Base-by-base conservation (phyloP, 2,888 invertebrate species). In the Hermaeophaga mercurialis region DNA sequence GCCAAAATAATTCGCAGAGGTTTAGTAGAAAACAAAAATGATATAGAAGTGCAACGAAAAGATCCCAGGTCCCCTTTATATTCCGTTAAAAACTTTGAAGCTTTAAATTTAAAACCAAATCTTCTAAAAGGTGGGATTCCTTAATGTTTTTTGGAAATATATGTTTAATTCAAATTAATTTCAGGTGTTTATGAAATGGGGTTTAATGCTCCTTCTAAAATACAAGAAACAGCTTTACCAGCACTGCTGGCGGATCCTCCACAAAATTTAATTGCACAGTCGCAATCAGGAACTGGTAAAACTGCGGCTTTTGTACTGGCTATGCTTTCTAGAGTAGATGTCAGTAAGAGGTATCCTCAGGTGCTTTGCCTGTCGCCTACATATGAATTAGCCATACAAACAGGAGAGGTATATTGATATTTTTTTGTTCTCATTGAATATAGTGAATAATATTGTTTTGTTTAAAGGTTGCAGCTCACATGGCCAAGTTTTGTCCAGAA, bases 241-340 rank as follows among this genome's bases (percentile, higher is more conserved):
- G 90, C 94, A 9, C 81, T 99, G 17, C 79, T 99, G 33, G 95
- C 95, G 33, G 91, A 95, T 78, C 96, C 96, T 7, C 96, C 96
- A 17, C 92, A 94, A 76, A 99, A 99, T 79, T 90, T 99, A 88
- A 98, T 99, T 70, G 99, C 99, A 1, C 99, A 99, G 78, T 95
- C 96, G 53, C 99, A 99, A 75, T 96, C 96, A 39, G 99, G 99
- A 58, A 99, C 99, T 49, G 99, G 99, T 39, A 99, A 99, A 82
- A 99, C 99, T 1, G 99, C 99, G 26, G 97, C 99, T 4, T 99
- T 99, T 81, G 93, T 96, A 9, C 80, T 99, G 58, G 96, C 97
- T 0, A 96, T 98, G 95, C 79, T 99, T 33, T 95, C 93, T 71
- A 84, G 97, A 71, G 93, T 98, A 1, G 91, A 98, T 75, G 79